Evolutionary conservation across 2,113 vertebrate species (phyloP).

Genomic region (Cavia porcellus): DNA sequence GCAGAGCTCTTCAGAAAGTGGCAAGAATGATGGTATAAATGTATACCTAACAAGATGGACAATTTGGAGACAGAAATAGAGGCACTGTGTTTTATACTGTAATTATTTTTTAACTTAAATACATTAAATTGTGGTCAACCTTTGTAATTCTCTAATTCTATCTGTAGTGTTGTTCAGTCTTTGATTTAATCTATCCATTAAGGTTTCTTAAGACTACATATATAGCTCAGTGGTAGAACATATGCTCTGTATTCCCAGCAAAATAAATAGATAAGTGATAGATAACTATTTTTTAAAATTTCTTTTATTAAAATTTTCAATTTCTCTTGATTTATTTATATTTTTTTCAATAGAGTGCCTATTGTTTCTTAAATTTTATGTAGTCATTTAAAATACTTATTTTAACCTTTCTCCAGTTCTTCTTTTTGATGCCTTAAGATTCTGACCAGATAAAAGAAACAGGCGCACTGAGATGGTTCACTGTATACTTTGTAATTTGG

Average conservation of each 20-base stretch:
- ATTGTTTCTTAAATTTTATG: not conserved
- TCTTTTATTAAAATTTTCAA: not conserved
- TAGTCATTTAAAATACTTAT: not conserved
- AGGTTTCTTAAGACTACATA: not conserved
- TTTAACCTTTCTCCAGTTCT: not conserved
- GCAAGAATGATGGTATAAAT: not conserved
- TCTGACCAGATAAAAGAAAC: not conserved
- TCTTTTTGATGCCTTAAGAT: slow-evolving; percentile 23
- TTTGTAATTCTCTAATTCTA: not conserved
- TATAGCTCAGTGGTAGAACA: not conserved
- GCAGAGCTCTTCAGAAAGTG: not conserved
- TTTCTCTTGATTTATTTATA: slow-evolving; percentile 4
- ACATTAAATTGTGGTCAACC: not conserved
- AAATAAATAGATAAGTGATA: not conserved
- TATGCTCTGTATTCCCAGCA: not conserved
- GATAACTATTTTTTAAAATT: not conserved
- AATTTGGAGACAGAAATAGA: not conserved
- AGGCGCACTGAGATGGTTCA: not conserved
- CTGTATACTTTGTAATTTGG: not conserved
- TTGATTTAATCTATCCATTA: not conserved
- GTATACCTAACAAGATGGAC: not conserved
- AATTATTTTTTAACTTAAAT: not conserved
- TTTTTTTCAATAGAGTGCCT: not conserved
- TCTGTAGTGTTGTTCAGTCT: not conserved
- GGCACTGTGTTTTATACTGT: not conserved